Evolutionary conservation across 2,113 vertebrate species (phyloP), one percentile per base, ranked within the genome.

Genomic region (Sardina pilchardus): DNA sequence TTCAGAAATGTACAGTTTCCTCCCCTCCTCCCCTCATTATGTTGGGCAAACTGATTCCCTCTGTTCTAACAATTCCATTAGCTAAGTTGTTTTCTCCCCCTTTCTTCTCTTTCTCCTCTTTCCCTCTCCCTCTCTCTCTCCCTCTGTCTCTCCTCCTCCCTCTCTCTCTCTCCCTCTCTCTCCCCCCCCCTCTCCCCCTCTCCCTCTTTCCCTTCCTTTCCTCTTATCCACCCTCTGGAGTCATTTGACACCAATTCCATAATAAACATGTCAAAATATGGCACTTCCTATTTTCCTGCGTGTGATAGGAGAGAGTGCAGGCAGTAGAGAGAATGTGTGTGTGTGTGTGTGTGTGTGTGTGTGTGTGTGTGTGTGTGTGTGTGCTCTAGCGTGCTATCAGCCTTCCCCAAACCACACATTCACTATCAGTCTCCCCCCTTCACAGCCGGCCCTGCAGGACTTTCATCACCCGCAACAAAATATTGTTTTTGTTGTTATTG

Each of bases 191-290:
- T 34, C 63, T 71, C 26, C 2, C 26, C 2, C 26, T 34, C 63
- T 34, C 24, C 16, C 63, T 30, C n/a, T 1, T 26, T 12, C 26
- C 30, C 7, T 71, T 9, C 24, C n/a, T 71, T 0, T 71, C 63
- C 10, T 26, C 59, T 67, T 67, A 26, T 67, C 59, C 21, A 30
- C 26, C 63, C 30, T 71, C 63, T 71, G 63, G 14, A 4, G 39
- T 59, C 19, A 39, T 56, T 81, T 42, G 50, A 39, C 75, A 50
- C 26, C 34, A 42, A 34, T 47, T 75, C 86, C 9, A 44, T 78
- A 71, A 85, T 80, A 80, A 80, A 80, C 36, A 78, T 85, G 84
- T 85, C 67, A 85, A 85, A 85, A 50, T 50, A 48, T 43, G 24
- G 81, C 36, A 75, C 44, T 39, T 43, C 36, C 47, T 8, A 6